Base-by-base conservation (phyloP, 2,113 vertebrate species). In the Carettochelys insculpta region DNA sequence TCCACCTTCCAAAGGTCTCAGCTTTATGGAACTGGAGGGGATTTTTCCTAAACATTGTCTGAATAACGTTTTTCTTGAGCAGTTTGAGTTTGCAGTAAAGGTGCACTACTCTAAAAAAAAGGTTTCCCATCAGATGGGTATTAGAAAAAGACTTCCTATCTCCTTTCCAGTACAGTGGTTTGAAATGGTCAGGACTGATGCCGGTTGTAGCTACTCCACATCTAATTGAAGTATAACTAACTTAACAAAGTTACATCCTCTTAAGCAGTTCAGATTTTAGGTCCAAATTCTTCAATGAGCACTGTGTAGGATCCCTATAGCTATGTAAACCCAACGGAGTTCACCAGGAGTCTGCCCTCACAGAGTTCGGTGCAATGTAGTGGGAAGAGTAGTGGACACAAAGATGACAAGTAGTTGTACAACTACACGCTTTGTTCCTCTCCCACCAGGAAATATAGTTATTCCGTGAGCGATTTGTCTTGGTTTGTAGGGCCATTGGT, bases 71-170 rank as follows among this genome's bases (percentile, higher is more conserved):
- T 94, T 97, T 95, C 86, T 92, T 96, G 94, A 94, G 96, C 93
- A 95, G 96, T 96, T 96, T 92, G 95, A 95, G 95, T 97, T 96
- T 97, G 96, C 96, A 97, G 95, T 96, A 95, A 94, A 97, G 90
- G 97, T 97, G 96, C 94, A 97, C 96, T 96, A 3, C 96, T 97
- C 82, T 27, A 54, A 54, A 75, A 85, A 88, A 97, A 89, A 92
- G 90, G 88, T 92, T 92, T 96, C 97, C 85, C 24, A 87, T 97
- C 96, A 90, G 91, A 53, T 91, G 92, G 95, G 95, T 95, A 83
- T 96, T 96, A 94, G 91, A 96, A 96, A 82, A 95, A 95, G 94
- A 97, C 92, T 96, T 96, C 95, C 93, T 96, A 85, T 96, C 82
- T 96, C 95, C 94, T 97, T 96, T 94, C 82, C 92, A 83, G 85